Percentiles rank a stretch among this genome's conserved stretches.
Conservation (phyloP, 2,888 invertebrate species). For the Xanthorhoe spadicearia region DNA sequence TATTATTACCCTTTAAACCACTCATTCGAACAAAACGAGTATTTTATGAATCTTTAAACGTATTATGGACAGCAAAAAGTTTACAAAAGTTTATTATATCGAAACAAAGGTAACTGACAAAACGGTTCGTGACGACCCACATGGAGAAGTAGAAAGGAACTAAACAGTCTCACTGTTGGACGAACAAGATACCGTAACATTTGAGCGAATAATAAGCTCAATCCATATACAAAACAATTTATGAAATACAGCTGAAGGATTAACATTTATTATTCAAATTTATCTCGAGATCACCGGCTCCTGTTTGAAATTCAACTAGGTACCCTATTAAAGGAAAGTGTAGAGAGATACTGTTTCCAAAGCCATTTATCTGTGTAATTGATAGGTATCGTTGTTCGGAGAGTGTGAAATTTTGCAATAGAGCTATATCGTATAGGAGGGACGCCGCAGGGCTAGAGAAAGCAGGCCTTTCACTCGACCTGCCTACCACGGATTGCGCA, state of each 20-base stretch:
- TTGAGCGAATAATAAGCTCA: constrained; percentile 51
- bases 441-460: constrained; percentile 81
- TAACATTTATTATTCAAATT: constrained; percentile 37
- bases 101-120: constrained; percentile 62
- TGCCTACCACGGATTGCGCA: constrained; percentile 59
- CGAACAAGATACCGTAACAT: constrained; percentile 63
- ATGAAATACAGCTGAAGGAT: constrained; percentile 7
- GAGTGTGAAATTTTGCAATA: constrained; percentile 80
- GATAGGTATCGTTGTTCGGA: constrained; percentile 68
- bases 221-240: background rate
- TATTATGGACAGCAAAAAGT: constrained; percentile 35
- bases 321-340: constrained; percentile 53
- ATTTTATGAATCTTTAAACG: constrained; percentile 32
- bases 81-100: constrained; percentile 42
- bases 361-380: constrained; percentile 70
- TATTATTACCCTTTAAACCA: constrained; percentile 36
- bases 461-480: constrained; percentile 79
- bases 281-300: constrained; percentile 31
- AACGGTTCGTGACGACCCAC: constrained; percentile 72
- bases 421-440: constrained; percentile 69
- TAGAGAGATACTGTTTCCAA: constrained; percentile 60
- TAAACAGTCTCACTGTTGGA: constrained; percentile 63
- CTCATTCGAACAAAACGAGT: constrained; percentile 32
- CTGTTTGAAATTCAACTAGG: constrained; percentile 40
- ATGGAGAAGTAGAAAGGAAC: constrained; percentile 63